Evolutionary conservation across 2,888 invertebrate genomes (phyloP).

Genomic region (Gastracanthus pulcherrimus): DNA sequence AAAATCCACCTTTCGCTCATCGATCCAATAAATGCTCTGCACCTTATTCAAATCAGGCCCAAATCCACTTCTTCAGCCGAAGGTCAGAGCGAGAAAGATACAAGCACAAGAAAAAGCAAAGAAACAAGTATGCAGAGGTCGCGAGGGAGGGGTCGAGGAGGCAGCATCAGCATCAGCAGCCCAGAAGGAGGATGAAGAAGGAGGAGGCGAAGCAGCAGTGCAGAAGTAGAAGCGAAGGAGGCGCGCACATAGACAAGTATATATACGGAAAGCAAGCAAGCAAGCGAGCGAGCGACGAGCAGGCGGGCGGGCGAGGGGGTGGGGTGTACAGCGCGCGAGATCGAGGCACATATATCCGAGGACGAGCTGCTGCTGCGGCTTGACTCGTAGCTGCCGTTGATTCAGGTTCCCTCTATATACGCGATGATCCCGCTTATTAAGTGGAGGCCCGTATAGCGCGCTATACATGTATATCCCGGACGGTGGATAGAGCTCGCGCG

Average conservation of each 20-base stretch:
- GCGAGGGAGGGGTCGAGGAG: neutral
- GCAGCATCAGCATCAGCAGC: too few relatives aligned
- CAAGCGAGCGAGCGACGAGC: too few relatives aligned
- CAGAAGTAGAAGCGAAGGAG: neutral
- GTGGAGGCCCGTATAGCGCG: constrained; percentile 73
- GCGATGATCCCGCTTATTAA: constrained; percentile 76
- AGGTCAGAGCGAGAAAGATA: neutral
- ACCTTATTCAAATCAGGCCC: neutral
- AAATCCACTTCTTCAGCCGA: neutral
- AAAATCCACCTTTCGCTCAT: too few relatives aligned
- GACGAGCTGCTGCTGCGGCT: too few relatives aligned
- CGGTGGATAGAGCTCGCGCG: neutral
- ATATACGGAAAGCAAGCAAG: constrained; percentile 5
- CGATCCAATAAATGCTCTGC: too few relatives aligned
- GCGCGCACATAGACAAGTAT: constrained; percentile 34
- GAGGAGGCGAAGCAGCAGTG: neutral
- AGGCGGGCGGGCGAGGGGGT: too few relatives aligned
- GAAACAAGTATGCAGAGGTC: neutral
- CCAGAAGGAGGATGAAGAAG: too few relatives aligned
- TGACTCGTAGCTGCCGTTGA: constrained; percentile 70
- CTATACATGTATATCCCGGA: constrained; percentile 48
- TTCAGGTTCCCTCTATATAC: constrained; percentile 65
- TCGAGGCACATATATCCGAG: neutral
- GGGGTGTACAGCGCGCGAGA: too few relatives aligned
- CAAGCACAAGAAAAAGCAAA: neutral